A percentile compares a stretch with the other conserved stretches of the same genome.
phyloP scores from a whole-genome alignment of 2,113 vertebrate species.

The Mesocricetus auratus region DNA sequence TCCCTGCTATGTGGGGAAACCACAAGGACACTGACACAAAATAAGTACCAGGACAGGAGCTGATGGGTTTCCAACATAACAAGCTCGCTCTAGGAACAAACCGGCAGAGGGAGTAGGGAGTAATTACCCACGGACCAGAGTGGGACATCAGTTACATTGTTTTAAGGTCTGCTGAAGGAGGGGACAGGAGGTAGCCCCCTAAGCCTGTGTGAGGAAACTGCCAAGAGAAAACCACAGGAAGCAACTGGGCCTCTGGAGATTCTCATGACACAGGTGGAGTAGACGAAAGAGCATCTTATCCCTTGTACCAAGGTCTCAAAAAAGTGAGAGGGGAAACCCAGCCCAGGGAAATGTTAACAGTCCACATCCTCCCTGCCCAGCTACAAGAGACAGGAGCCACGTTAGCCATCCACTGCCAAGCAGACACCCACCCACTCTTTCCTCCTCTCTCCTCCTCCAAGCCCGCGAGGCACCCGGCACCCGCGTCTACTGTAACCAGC shows the following conservation, averaged over 20 bases:
- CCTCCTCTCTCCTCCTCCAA: neutral
- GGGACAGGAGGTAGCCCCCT: neutral
- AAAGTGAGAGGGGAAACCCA: neutral
- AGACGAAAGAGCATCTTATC: neutral
- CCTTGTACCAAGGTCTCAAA: neutral
- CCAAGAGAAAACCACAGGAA: neutral
- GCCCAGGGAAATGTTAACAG: slow-evolving; percentile 17
- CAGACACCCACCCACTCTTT: neutral
- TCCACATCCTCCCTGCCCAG: neutral
- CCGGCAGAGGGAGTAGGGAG: neutral
- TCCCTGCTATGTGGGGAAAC: neutral
- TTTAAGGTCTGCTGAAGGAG: neutral
- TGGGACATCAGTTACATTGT: neutral
- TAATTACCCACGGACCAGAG: neutral
- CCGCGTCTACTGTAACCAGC: neutral
- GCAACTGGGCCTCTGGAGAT: neutral
- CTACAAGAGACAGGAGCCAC: neutral
- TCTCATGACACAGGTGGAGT: neutral
- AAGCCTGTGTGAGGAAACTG: neutral
- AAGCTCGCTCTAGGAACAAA: neutral
- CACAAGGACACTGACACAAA: slow-evolving; percentile 24
- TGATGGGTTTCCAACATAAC: neutral
- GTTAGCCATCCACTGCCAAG: neutral
- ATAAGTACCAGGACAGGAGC: neutral
- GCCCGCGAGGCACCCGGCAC: neutral